A percentile compares a stretch with the other conserved stretches of the same genome.
These are phyloP conservation scores for Tachycineta bicolor DNA, from an alignment of 2,113 vertebrate genomes.

Conservation along the genomic window DNA sequence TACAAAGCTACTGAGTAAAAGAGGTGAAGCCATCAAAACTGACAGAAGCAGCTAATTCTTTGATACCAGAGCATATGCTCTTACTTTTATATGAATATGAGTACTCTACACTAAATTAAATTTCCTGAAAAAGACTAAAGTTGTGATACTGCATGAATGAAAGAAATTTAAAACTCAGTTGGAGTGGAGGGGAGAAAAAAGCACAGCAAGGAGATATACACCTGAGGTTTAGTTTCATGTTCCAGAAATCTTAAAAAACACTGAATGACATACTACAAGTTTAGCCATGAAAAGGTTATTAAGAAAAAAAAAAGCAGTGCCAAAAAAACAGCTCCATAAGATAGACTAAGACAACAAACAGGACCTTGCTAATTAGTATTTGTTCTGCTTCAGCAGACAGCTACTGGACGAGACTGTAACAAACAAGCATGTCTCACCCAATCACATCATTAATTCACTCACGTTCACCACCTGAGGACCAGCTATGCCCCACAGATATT, in stretches of 20 bases:
- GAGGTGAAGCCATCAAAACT: background rate
- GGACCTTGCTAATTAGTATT: conserved; percentile 72
- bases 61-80: background rate
- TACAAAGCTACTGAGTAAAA: background rate
- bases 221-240: background rate
- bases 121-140: conserved; percentile 3
- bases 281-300: conserved; percentile 13
- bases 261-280: background rate
- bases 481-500: conserved; percentile 72
- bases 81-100: background rate
- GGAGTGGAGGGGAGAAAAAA: fast-evolving
- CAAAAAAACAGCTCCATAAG: conserved; percentile 48
- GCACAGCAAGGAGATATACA: background rate
- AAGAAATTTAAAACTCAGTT: background rate
- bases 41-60: background rate
- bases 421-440: conserved; percentile 54
- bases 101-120: background rate
- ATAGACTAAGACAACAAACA: conserved; percentile 53
- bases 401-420: conserved; percentile 56
- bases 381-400: conserved; percentile 66
- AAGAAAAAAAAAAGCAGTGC: background rate
- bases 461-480: conserved; percentile 70
- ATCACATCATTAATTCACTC: conserved; percentile 71
- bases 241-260: background rate
- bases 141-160: background rate